Evolutionary conservation across 2,888 invertebrate species (phyloP), one percentile per base, ranked within the genome.

Genomic region (Lasioglossum malachurum): DNA sequence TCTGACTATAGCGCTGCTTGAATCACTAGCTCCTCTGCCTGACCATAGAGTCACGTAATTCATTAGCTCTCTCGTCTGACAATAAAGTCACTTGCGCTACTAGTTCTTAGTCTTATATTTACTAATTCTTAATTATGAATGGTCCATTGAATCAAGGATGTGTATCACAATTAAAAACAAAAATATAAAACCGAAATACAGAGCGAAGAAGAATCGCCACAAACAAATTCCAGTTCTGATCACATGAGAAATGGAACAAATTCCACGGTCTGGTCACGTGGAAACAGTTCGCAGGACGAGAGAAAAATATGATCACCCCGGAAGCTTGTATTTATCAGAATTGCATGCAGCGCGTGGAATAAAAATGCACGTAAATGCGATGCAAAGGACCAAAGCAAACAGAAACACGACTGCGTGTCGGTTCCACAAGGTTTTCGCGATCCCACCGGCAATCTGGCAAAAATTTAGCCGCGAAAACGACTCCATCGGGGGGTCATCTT

Each of bases 401-500:
- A 27, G 27, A n/a, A 60, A 14, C 1, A 2, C 16, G 16, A 31
- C 31, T 4, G 31, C 31, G 14, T 14, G 64, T 10, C 10, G 16
- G 16, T 16, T 16, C 27, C 5, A 4, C 4, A 14, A 27, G 14
- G 27, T 38, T 23, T 12, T 19, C 69, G 12, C 16, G 4, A 23
- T 38, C 38, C 23, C 10, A 23, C 35, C 10, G 23, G 5, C 64
- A 35, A 69, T n/a, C 10, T 31, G 46, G 16, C n/a, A 16, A 38
- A 38, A 53, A 75, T 57, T 75, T 16, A 19, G 35, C 8, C 67
- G 46, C 10, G n/a, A 46, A 69, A 77, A 46, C 31, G 35, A 46
- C 46, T 67, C 67, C 19, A 19, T 74, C 23, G 5, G 23, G 72
- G 27, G 46, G 35, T 64, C 72, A 73, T 64, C 81, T 73, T 72